A percentile compares a stretch with the other conserved stretches of the same genome.
Conservation (phyloP, 2,113 vertebrate genomes). For the Ivindomyrus marchei region DNA sequence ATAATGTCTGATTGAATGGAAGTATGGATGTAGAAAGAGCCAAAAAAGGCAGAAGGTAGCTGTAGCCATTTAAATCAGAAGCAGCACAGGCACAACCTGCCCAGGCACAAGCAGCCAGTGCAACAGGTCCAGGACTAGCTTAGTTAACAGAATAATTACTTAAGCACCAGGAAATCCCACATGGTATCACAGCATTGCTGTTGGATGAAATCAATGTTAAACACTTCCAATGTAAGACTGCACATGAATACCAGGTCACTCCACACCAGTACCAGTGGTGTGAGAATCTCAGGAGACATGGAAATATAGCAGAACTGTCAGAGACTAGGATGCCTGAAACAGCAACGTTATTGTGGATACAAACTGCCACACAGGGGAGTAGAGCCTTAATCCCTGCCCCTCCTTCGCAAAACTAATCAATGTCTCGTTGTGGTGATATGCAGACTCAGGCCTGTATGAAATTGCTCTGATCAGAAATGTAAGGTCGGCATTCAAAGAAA, state of each 20-base stretch:
- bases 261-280: neutral
- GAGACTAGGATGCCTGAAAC: neutral
- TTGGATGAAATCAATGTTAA: neutral
- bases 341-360: neutral
- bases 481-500: neutral
- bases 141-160: neutral
- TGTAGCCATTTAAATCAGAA: neutral
- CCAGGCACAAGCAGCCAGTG: neutral
- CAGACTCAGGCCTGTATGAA: neutral
- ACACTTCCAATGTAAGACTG: neutral
- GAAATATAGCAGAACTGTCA: neutral
- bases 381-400: neutral
- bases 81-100: neutral
- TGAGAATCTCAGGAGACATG: neutral
- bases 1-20: neutral
- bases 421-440: neutral
- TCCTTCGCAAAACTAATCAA: neutral
- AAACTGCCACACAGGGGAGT: neutral
- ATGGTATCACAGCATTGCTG: neutral
- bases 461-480: neutral
- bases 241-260: neutral
- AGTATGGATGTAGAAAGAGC: neutral
- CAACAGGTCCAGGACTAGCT: neutral
- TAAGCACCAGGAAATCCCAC: neutral
- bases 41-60: neutral